Evolutionary conservation across 2,113 vertebrate species (phyloP).

Genomic region (Elephas maximus): DNA sequence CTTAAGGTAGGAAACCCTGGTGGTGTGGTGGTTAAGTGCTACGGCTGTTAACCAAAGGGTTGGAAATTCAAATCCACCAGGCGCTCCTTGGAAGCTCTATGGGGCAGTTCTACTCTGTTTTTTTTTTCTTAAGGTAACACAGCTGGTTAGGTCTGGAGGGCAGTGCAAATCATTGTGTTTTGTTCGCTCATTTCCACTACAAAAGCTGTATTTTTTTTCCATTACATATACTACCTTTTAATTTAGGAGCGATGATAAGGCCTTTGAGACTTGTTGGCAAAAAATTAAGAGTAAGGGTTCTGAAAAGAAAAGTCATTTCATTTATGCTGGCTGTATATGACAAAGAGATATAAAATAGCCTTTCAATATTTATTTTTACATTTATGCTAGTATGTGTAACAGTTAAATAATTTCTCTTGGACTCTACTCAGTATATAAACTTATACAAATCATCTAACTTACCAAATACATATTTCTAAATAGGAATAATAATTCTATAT

Average conservation of each 20-base stretch:
- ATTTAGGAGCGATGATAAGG: not conserved
- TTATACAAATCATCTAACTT: not conserved
- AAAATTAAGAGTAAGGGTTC: not conserved
- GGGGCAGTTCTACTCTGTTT: too few relatives aligned
- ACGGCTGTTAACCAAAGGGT: too few relatives aligned
- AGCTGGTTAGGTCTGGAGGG: not conserved
- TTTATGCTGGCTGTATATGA: not conserved
- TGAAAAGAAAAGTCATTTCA: not conserved
- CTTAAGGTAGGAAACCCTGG: not conserved
- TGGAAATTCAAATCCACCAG: too few relatives aligned
- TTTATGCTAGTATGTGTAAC: not conserved
- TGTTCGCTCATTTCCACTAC: not conserved
- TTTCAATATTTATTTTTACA: slow-evolving; percentile 13
- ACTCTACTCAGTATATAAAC: not conserved
- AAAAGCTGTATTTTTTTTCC: not conserved
- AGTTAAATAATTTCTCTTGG: not conserved
- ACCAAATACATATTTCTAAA: not conserved
- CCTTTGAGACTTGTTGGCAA: not conserved
- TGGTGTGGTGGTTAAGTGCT: too few relatives aligned
- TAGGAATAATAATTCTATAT: not conserved
- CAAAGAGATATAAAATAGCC: not conserved
- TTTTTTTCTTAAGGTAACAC: not conserved
- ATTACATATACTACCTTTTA: not conserved
- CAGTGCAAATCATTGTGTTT: not conserved
- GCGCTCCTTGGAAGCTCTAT: too few relatives aligned